Evolutionary conservation across 2,113 vertebrate species (phyloP).

Genomic region (Bujurquina vittata): DNA sequence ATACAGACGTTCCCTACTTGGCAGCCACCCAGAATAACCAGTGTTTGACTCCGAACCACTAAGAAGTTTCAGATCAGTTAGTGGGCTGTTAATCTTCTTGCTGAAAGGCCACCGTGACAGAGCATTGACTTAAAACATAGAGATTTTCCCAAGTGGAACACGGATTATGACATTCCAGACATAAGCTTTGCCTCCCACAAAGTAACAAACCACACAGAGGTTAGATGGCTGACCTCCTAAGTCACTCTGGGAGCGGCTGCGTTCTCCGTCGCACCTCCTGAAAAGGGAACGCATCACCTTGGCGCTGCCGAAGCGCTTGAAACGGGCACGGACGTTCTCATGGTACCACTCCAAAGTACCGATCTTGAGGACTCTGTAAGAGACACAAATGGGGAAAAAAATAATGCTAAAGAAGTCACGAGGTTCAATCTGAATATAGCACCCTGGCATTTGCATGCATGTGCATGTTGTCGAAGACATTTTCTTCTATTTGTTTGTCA

Average conservation of each 20-base stretch:
- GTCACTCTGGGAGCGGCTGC: conserved; percentile 54
- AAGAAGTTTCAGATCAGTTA: background rate
- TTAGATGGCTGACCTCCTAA: conserved; percentile 59
- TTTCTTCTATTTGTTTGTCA: background rate
- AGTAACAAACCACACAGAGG: background rate
- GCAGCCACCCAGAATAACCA: background rate
- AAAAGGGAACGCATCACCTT: conserved; percentile 91
- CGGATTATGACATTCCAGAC: background rate
- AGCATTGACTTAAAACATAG: background rate
- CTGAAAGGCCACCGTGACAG: background rate
- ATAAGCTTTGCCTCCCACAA: background rate
- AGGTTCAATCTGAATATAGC: background rate
- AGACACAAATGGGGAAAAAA: background rate
- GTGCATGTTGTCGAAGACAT: background rate
- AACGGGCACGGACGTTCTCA: conserved; percentile 85
- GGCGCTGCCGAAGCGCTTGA: conserved; percentile 91
- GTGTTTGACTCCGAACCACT: background rate
- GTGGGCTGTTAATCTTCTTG: background rate
- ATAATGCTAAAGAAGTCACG: background rate
- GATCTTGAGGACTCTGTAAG: conserved; percentile 85
- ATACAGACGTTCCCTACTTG: background rate
- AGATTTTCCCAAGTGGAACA: conserved; percentile 14
- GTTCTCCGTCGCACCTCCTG: conserved; percentile 78
- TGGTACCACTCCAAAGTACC: conserved; percentile 94
- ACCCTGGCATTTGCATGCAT: background rate